These are phyloP conservation scores for Ailuropoda melanoleuca DNA, from an alignment of 2,113 vertebrate genomes.

Conservation along the genomic window DNA sequence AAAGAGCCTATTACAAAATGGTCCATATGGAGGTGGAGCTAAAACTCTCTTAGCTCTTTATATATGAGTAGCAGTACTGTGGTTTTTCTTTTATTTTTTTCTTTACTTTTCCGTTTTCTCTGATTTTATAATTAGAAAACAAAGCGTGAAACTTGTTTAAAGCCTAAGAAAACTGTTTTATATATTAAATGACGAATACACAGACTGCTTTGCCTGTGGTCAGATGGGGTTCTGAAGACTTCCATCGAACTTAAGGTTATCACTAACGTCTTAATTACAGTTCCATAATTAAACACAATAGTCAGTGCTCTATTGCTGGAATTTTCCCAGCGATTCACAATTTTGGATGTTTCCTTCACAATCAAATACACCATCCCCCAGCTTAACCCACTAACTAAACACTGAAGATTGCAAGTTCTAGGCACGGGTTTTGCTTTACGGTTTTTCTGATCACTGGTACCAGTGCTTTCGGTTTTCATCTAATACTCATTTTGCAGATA, in stretches of 20 bases:
- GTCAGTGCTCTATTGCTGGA: not conserved
- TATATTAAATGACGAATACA: not conserved
- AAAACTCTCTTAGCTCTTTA: not conserved
- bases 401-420: not conserved
- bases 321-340: not conserved
- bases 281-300: not conserved
- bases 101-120: not conserved
- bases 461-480: not conserved
- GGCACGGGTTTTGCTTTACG: not conserved
- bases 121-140: not conserved
- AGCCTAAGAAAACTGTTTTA: not conserved
- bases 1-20: not conserved
- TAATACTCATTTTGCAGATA: not conserved
- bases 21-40: not conserved
- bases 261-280: not conserved
- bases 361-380: not conserved
- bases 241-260: not conserved
- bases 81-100: not conserved
- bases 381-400: not conserved
- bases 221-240: not conserved
- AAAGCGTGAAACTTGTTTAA: not conserved
- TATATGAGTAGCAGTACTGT: not conserved
- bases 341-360: not conserved
- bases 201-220: not conserved
- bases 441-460: not conserved